phyloP scores from a whole-genome alignment of 2,797 vertebrate species.

The Siniperca undulata region DNA sequence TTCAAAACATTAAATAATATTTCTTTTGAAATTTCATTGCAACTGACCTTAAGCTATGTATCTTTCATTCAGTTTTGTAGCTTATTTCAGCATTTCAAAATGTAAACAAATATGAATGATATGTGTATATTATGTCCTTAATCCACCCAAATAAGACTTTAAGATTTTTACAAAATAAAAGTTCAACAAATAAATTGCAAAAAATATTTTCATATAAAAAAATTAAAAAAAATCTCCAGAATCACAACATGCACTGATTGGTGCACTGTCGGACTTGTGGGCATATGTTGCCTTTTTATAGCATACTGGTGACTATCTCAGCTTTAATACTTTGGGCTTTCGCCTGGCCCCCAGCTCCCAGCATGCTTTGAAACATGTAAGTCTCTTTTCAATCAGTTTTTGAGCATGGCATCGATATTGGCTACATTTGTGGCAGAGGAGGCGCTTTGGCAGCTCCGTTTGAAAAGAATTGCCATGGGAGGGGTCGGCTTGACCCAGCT shows the following conservation, averaged over 20 bases:
- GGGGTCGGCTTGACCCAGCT: conserved; percentile 87
- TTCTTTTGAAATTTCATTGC: conserved; percentile 3
- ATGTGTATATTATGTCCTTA: background rate
- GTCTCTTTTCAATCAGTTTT: conserved; percentile 89
- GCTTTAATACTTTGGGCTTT: conserved; percentile 87
- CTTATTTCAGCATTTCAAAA: conserved; percentile 15
- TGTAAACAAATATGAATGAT: background rate
- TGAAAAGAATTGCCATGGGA: conserved; percentile 85
- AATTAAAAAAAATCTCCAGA: conserved; percentile 39
- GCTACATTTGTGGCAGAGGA: conserved; percentile 84
- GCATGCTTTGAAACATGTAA: conserved; percentile 90
- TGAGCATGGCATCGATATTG: conserved; percentile 87
- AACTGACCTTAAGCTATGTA: conserved; percentile 10
- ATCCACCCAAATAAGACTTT: background rate
- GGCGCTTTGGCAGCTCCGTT: conserved; percentile 85
- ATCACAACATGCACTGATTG: conserved; percentile 59
- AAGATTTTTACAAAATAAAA: conserved; percentile 9
- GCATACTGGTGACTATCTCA: conserved; percentile 83
- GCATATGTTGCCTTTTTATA: conserved; percentile 82
- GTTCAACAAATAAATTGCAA: background rate
- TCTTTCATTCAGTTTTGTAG: background rate
- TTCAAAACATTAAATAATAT: conserved; percentile 15
- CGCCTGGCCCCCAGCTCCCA: conserved; percentile 87
- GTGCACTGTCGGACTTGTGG: conserved; percentile 65
- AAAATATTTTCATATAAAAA: conserved; percentile 23